phyloP scores from a whole-genome alignment of 1,140 invertebrate species.

The Drosophila melanica region DNA sequence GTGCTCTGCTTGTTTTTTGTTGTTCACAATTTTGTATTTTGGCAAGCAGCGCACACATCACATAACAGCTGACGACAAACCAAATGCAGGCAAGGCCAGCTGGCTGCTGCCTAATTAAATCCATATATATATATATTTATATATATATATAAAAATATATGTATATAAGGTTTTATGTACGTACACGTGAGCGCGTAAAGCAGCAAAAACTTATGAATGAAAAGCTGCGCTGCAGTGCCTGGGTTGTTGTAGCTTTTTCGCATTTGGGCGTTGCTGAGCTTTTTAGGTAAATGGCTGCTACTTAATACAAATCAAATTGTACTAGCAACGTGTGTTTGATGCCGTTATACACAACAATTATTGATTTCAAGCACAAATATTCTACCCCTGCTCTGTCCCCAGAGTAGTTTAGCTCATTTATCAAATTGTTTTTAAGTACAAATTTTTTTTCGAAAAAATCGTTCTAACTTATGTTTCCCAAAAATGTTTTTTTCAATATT shows the following conservation, averaged over 20 bases:
- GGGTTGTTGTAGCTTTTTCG: slow-evolving; percentile 40
- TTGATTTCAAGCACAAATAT: slow-evolving; percentile 13
- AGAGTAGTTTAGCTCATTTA: too few species aligned
- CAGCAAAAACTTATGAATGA: slow-evolving; percentile 72
- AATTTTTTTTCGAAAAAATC: too few species aligned
- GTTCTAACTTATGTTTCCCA: too few species aligned
- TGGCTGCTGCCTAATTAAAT: slow-evolving; percentile 40
- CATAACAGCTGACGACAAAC: slow-evolving; percentile 70
- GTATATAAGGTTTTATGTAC: slow-evolving; percentile 6
- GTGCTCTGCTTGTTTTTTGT: slow-evolving; percentile 22
- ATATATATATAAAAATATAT: slow-evolving; percentile 5
- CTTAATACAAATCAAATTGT: slow-evolving; percentile 21
- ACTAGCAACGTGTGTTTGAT: slow-evolving; percentile 5
- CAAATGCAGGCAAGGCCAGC: slow-evolving; percentile 70
- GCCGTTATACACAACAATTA: slow-evolving; percentile 17
- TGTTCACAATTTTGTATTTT: slow-evolving; percentile 42
- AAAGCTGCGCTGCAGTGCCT: slow-evolving; percentile 56
- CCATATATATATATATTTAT: slow-evolving; percentile 24
- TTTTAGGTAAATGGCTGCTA: slow-evolving; percentile 17
- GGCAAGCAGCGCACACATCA: slow-evolving; percentile 62
- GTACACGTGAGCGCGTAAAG: slow-evolving; percentile 19
- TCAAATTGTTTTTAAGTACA: too few species aligned
- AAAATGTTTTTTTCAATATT: too few species aligned
- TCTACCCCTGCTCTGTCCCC: too few species aligned
- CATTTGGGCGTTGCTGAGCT: slow-evolving; percentile 38